Conservation (phyloP, 2,797 vertebrate genomes). For the Acipenser ruthenus region DNA sequence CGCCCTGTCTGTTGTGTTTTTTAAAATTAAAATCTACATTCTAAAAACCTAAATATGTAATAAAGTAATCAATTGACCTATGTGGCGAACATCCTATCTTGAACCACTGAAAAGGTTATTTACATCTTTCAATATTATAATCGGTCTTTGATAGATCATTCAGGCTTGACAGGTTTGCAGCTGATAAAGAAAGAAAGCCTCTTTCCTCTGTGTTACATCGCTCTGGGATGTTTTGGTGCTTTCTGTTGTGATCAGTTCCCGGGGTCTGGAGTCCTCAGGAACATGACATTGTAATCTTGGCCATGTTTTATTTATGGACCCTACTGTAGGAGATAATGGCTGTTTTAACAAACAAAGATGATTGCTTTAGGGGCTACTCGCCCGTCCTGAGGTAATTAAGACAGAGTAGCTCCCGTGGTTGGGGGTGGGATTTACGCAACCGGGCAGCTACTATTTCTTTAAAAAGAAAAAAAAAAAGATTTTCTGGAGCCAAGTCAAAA, state of each 20-base stretch:
- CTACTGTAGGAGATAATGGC: slow-evolving; percentile 50
- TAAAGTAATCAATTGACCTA: slow-evolving; percentile 58
- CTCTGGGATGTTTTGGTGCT: slow-evolving; percentile 52
- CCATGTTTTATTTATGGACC: slow-evolving; percentile 78
- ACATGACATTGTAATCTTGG: slow-evolving; percentile 69
- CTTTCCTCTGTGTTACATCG: slow-evolving; percentile 16
- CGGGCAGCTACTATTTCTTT: slow-evolving; percentile 40
- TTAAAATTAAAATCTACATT: too few relatives aligned
- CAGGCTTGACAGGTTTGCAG: slow-evolving; percentile 38
- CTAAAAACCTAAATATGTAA: slow-evolving; percentile 22
- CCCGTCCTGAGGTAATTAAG: slow-evolving; percentile 76
- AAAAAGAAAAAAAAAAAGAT: slow-evolving; percentile 35
- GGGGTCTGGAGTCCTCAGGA: slow-evolving; percentile 56
- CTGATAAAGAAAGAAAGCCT: slow-evolving; percentile 25
- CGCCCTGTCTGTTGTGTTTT: too few relatives aligned
- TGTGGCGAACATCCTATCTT: slow-evolving; percentile 48
- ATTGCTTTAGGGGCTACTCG: slow-evolving; percentile 69
- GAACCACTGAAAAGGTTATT: slow-evolving; percentile 55
- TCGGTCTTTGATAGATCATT: slow-evolving; percentile 43
- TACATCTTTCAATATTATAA: slow-evolving; percentile 44
- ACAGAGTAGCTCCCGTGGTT: slow-evolving; percentile 63
- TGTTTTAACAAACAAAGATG: slow-evolving; percentile 79
- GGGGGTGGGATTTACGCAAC: slow-evolving; percentile 48
- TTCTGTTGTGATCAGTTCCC: slow-evolving; percentile 51
- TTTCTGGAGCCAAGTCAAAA: slow-evolving; percentile 34